Base-by-base conservation (phyloP, 1,140 invertebrate species). In the Lepidurus apus region DNA sequence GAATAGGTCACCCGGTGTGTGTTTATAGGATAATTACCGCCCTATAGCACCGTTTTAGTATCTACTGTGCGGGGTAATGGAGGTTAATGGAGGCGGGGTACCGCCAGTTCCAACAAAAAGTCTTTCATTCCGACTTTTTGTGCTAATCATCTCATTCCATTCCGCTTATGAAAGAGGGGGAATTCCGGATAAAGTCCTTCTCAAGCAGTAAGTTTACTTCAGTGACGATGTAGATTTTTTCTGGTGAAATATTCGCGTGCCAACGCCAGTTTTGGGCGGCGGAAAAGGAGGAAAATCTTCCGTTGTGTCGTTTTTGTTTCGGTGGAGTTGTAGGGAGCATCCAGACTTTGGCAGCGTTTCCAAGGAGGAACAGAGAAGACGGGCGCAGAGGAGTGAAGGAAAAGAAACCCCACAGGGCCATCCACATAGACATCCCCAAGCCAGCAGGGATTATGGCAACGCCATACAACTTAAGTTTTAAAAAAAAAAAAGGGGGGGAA, bases 381-480 rank as follows among this genome's bases (percentile, higher is more conserved):
- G 53, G 21, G 17, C 17, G 17, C 53, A 65, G 53, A 17, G 45
- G 45, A 47, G 34, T 34, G 53, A 65, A 65, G 53, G 53, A 65
- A 34, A 34, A 65, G 53, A 65, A 65, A 65, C 53, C 53, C 53
- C 53, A 65, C 53, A 65, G 53, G 53, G 53, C 53, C 53, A 65
- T 65, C 53, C 53, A 65, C 53, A 65, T 65, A 65, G 53, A 65
- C 53, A 65, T 65, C 53, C 53, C 53, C 34, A 4, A 65, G 53
- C 53, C 53, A 65, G 53, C 53, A 65, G 53, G 53, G 53, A 65
- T 65, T 65, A 65, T 65, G 53, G 53, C 53, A 65, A 65, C 53
- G 17, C 53, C 53, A 65, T 65, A 65, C 53, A 65, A 65, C 53
- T 65, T 65, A 65, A 9, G 21, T n/a, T 6, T 53, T 7, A 65